Percentiles rank a stretch among this genome's conserved stretches.
phyloP scores from a whole-genome alignment of 2,113 vertebrate genomes.

The Tinamus guttatus region DNA sequence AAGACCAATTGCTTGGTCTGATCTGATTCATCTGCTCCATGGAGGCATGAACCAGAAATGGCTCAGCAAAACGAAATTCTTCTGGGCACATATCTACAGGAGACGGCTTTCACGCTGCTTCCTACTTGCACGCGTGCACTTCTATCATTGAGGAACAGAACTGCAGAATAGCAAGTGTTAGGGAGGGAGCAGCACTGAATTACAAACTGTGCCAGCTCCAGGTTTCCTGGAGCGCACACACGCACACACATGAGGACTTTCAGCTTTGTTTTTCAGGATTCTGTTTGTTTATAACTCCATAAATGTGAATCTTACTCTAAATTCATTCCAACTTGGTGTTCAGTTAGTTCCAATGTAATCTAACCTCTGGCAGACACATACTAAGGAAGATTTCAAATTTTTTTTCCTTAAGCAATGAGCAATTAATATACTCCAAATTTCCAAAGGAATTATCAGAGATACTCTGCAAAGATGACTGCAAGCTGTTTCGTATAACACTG shows the following conservation, averaged over 20 bases:
- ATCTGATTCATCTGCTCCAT: not conserved
- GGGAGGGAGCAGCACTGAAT: not conserved
- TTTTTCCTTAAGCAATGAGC: not conserved
- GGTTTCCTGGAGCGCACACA: not conserved
- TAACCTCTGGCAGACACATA: not conserved
- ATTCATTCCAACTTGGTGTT: not conserved
- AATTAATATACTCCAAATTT: not conserved
- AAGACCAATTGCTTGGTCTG: not conserved
- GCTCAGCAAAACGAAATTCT: not conserved
- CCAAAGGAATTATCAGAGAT: not conserved
- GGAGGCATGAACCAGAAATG: not conserved
- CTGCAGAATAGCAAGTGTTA: not conserved
- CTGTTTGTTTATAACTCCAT: not conserved
- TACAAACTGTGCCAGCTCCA: not conserved
- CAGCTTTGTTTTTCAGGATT: not conserved
- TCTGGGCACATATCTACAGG: not conserved
- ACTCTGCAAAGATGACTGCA: not conserved
- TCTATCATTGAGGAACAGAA: not conserved
- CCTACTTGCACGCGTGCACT: not conserved
- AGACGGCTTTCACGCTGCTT: not conserved
- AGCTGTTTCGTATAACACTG: not conserved
- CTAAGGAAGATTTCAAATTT: not conserved
- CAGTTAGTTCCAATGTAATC: not conserved
- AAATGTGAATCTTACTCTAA: not conserved
- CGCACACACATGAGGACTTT: not conserved